Conservation (phyloP, 1,140 invertebrate species). For the Myzus persicae region DNA sequence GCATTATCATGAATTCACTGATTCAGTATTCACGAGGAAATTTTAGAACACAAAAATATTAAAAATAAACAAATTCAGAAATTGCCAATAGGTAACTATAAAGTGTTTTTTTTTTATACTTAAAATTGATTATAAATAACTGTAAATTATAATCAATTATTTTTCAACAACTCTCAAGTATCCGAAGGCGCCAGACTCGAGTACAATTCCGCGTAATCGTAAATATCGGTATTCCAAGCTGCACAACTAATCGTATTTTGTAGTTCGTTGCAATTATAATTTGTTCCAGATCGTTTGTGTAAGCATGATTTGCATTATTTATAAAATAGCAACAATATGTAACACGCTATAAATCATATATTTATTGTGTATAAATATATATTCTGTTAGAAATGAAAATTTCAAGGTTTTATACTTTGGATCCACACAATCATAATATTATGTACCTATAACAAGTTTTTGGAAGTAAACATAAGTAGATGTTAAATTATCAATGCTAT, state of each 20-base stretch:
- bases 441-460: not conserved
- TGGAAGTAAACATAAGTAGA: not conserved
- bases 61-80: not conserved
- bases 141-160: not conserved
- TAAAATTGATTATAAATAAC: too few species aligned
- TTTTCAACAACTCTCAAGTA: not conserved
- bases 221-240: not conserved
- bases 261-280: not conserved
- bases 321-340: not conserved
- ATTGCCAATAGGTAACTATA: not conserved
- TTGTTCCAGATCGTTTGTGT: not conserved
- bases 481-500: not conserved
- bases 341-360: too few species aligned
- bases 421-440: not conserved
- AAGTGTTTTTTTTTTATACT: not conserved
- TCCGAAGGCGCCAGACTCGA: not conserved
- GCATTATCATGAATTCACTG: too few species aligned
- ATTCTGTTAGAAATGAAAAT: not conserved
- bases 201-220: not conserved
- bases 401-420: not conserved
- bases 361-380: not conserved
- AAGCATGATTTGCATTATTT: slow-evolving; percentile 1
- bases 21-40: too few species aligned
- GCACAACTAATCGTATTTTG: not conserved
- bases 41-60: not conserved